phyloP scores from a whole-genome alignment of 2,888 invertebrate genomes.

The Ophraella communa region DNA sequence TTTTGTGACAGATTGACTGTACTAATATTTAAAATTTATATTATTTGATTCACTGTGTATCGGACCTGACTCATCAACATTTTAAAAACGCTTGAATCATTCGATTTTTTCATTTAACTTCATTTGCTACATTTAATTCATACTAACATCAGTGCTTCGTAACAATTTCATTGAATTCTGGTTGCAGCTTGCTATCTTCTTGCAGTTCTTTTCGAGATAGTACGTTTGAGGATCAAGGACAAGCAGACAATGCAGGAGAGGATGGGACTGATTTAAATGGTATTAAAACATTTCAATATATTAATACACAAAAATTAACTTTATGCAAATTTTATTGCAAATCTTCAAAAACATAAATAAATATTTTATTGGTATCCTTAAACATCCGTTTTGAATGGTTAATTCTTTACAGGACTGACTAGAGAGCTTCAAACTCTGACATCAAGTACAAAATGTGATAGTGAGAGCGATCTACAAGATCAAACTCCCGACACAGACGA shows the following conservation, averaged over 20 bases:
- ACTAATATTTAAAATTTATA: too few relatives aligned
- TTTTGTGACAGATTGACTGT: too few relatives aligned
- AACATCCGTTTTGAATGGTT: background rate
- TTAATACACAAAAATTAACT: too few relatives aligned
- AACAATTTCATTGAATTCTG: constrained; percentile 37
- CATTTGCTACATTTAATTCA: background rate
- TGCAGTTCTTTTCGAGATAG: constrained; percentile 88
- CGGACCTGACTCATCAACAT: background rate
- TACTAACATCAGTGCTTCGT: background rate
- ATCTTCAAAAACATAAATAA: too few relatives aligned
- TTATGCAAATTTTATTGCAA: too few relatives aligned
- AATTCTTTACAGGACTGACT: constrained; percentile 55
- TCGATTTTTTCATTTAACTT: background rate
- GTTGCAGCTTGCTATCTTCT: constrained; percentile 76
- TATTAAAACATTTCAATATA: constrained; percentile 42
- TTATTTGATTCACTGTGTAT: background rate
- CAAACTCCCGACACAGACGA: constrained; percentile 79
- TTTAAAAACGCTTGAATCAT: background rate
- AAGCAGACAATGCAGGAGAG: constrained; percentile 63
- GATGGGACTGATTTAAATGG: constrained; percentile 65
- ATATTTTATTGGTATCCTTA: background rate
- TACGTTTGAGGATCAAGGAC: constrained; percentile 73
- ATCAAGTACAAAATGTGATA: constrained; percentile 64
- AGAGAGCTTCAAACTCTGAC: constrained; percentile 61
- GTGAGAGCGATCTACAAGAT: constrained; percentile 75